A percentile compares a stretch with the other conserved stretches of the same genome.
Evolutionary conservation across 2,797 vertebrate genomes (phyloP).

Genomic region (Eidolon dupreanum): DNA sequence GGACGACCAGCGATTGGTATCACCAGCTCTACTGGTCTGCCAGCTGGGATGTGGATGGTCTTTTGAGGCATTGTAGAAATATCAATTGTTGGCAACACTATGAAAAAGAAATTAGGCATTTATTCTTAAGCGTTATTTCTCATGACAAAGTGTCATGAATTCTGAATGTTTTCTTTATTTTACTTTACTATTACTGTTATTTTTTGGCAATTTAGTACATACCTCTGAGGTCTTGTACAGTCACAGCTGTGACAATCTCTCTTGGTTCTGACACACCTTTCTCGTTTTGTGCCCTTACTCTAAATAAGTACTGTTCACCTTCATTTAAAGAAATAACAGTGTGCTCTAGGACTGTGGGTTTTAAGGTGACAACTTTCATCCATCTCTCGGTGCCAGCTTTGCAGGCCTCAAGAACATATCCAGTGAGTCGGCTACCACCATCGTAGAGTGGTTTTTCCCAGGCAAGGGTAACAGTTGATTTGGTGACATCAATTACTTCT

Average conservation of each 20-base stretch:
- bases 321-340: conserved; percentile 97
- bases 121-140: conserved; percentile 55
- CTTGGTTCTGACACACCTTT: conserved; percentile 94
- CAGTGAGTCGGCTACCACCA: conserved; percentile 95
- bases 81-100: conserved; percentile 95
- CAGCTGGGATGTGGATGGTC: conserved; percentile 92
- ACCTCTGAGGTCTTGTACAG: conserved; percentile 97
- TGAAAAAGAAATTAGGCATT: conserved; percentile 60
- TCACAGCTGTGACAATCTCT: conserved; percentile 94
- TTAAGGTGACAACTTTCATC: conserved; percentile 97
- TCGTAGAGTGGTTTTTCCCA: conserved; percentile 99
- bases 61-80: conserved; percentile 95
- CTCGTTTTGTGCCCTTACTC: conserved; percentile 95
- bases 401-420: conserved; percentile 96
- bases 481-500: conserved; percentile 95
- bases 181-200: not conserved
- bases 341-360: conserved; percentile 93
- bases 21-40: conserved; percentile 94
- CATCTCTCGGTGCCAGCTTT: conserved; percentile 96
- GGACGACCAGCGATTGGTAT: conserved; percentile 95
- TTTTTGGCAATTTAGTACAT: conserved; percentile 62
- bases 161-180: conserved; percentile 34
- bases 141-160: not conserved
- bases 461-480: conserved; percentile 93
- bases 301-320: conserved; percentile 96